Conservation (phyloP, 2,888 invertebrate species). For the Drosophila multiciliata region DNA sequence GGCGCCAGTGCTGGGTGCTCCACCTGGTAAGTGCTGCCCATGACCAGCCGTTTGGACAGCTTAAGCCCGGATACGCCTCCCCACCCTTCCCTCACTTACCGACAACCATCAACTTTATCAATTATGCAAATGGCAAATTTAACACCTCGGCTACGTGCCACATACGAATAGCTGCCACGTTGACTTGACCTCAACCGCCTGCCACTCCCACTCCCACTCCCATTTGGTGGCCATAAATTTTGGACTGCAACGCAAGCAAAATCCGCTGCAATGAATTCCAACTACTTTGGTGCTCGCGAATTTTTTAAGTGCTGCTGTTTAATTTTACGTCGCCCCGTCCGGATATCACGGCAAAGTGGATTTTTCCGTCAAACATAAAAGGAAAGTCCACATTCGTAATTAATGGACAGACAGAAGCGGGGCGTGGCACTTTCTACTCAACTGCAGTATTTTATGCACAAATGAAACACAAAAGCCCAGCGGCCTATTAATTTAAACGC, state of each 20-base stretch:
- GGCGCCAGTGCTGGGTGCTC: constrained; percentile 30
- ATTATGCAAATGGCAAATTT: constrained; percentile 82
- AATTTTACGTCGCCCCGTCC: constrained; percentile 63
- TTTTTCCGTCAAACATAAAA: constrained; percentile 79
- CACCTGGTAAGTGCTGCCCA: constrained; percentile 22
- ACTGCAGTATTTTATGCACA: constrained; percentile 63
- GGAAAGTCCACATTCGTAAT: constrained; percentile 64
- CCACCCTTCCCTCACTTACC: constrained; percentile 13
- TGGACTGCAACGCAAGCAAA: constrained; percentile 39
- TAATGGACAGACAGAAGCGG: constrained; percentile 43
- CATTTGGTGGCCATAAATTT: constrained; percentile 63
- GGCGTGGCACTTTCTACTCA: constrained; percentile 38
- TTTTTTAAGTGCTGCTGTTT: constrained; percentile 69
- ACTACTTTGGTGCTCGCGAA: constrained; percentile 63
- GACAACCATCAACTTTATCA: constrained; percentile 71
- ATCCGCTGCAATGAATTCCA: constrained; percentile 65
- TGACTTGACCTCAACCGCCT: background rate
- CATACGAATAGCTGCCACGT: constrained; percentile 34
- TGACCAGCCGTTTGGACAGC: constrained; percentile 45
- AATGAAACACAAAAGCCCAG: constrained; percentile 77
- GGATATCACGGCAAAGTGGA: constrained; percentile 80
- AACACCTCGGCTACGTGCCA: constrained; percentile 71
- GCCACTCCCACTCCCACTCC: background rate
- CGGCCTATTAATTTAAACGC: constrained; percentile 75
- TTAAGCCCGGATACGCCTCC: constrained; percentile 36